Evolutionary conservation across 2,888 invertebrate species (phyloP).

Genomic region (Mythimna loreyi): DNA sequence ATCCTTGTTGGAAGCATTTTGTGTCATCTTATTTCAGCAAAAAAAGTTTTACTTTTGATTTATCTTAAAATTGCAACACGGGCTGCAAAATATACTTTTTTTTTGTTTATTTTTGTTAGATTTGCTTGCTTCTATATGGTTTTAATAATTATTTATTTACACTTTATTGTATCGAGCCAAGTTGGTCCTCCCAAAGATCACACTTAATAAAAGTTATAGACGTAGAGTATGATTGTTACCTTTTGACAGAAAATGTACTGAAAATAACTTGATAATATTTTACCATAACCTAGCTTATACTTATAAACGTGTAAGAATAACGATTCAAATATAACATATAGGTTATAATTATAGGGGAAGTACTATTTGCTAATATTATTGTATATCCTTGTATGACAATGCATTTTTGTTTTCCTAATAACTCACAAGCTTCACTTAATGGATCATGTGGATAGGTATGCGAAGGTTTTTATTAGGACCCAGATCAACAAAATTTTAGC

Average conservation of each 20-base stretch:
- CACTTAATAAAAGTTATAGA: too few relatives aligned
- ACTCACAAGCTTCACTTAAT: neutral
- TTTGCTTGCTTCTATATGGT: neutral
- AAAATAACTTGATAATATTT: too few relatives aligned
- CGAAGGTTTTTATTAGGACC: conserved; percentile 8
- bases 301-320: too few relatives aligned
- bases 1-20: neutral
- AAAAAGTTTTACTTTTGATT: neutral
- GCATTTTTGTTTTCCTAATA: neutral
- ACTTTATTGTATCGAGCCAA: neutral
- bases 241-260: too few relatives aligned
- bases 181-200: neutral
- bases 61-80: neutral
- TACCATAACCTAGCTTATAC: too few relatives aligned
- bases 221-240: too few relatives aligned
- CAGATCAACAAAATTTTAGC: neutral
- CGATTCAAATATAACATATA: too few relatives aligned
- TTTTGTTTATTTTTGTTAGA: neutral
- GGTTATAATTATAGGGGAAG: too few relatives aligned
- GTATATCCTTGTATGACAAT: neutral
- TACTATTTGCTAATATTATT: neutral
- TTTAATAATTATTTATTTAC: neutral
- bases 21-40: neutral
- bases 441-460: neutral
- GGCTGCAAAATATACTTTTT: neutral